Evolutionary conservation across 2,113 vertebrate genomes (phyloP).

Genomic region (Sturnira hondurensis): DNA sequence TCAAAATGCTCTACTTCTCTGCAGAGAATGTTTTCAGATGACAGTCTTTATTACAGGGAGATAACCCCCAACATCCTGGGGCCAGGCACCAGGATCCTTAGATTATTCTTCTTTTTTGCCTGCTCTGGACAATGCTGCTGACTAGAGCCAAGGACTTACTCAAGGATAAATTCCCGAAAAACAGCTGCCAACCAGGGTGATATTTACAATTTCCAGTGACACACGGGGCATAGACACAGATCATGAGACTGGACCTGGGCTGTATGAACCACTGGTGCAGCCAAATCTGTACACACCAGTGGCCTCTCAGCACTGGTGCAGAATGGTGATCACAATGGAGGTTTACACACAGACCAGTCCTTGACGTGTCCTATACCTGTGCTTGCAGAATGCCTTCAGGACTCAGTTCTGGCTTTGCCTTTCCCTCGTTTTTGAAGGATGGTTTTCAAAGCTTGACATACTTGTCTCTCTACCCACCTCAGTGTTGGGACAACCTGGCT

Average conservation of each 20-base stretch:
- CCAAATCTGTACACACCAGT: background rate
- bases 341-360: background rate
- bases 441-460: background rate
- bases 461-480: background rate
- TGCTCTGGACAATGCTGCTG: background rate
- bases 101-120: background rate
- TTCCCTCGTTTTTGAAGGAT: background rate
- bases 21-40: background rate
- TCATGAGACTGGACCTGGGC: background rate
- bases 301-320: background rate
- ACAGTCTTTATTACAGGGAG: background rate
- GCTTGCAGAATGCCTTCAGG: background rate
- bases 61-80: background rate
- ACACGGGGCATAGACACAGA: background rate
- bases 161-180: background rate
- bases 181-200: background rate
- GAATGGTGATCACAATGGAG: background rate
- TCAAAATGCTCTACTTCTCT: background rate
- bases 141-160: background rate
- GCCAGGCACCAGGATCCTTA: background rate
- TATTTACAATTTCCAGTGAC: background rate
- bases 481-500: background rate
- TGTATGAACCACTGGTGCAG: background rate
- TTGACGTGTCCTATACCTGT: background rate
- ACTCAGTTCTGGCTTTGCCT: background rate